A percentile compares a stretch with the other conserved stretches of the same genome.
These are phyloP conservation scores for Blastomussa wellsi DNA, from an alignment of 92 coral and sea anemone species.

Conservation along the genomic window DNA sequence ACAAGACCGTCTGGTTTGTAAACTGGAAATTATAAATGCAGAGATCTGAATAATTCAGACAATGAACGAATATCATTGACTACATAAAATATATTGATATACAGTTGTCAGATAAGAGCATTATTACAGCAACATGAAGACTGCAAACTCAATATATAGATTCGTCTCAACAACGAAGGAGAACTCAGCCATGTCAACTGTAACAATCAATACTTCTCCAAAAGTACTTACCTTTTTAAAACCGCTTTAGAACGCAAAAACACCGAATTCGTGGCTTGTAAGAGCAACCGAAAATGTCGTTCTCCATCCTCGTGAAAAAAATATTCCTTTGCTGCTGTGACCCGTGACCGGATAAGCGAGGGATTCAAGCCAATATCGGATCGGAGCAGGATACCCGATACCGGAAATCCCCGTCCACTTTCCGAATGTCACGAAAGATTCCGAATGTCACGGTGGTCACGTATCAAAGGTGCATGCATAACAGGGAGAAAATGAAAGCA, in stretches of 20 bases:
- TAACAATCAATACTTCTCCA: neutral
- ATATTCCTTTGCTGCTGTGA: too few species aligned
- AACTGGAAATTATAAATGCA: neutral
- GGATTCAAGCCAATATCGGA: conserved; percentile 3
- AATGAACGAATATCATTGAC: neutral
- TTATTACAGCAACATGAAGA: neutral
- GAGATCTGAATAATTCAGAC: neutral
- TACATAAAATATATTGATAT: neutral
- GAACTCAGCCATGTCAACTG: neutral
- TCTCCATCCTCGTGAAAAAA: neutral
- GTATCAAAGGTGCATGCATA: neutral
- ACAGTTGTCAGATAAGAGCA: neutral
- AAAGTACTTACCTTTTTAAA: conserved; percentile 4
- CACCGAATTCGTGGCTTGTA: neutral
- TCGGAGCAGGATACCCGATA: neutral
- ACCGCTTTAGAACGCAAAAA: neutral
- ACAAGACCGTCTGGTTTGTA: neutral
- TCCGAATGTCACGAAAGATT: conserved; percentile 26
- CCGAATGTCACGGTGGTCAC: neutral
- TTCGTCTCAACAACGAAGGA: neutral
- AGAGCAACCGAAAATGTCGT: neutral
- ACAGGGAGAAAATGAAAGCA: too few species aligned
- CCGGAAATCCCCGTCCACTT: conserved; percentile 1
- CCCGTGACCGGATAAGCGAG: neutral
- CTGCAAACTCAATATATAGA: neutral